Percentiles rank a stretch among this genome's conserved stretches.
These are phyloP conservation scores for Drosophila arawakana DNA, from an alignment of 1,140 invertebrate species.

Conservation along the genomic window DNA sequence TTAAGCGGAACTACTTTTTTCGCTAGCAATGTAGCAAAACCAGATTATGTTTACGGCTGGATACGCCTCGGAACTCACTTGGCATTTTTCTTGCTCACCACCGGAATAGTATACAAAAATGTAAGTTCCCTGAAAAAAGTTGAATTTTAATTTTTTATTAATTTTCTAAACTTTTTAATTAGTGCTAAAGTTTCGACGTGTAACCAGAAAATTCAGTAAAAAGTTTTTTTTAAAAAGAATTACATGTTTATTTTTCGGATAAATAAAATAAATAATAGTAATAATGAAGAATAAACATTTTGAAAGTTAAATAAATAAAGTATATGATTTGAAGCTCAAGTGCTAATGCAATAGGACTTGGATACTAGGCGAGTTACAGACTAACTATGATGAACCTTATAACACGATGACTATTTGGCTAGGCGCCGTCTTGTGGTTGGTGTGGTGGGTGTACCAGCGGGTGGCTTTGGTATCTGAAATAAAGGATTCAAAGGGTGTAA, in stretches of 20 bases:
- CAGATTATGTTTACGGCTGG: background rate
- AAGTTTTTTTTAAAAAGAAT: constrained; percentile 54
- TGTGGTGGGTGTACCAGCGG: constrained; percentile 74
- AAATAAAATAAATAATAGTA: constrained; percentile 32
- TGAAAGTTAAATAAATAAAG: constrained; percentile 48
- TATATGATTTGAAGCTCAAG: constrained; percentile 36
- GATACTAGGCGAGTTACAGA: constrained; percentile 29
- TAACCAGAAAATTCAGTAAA: background rate
- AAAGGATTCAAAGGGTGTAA: background rate
- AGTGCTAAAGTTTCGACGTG: background rate
- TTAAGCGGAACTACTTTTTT: constrained; percentile 38
- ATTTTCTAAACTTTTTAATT: background rate
- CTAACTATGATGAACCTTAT: constrained; percentile 62
- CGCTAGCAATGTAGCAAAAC: constrained; percentile 25
- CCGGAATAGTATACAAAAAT: constrained; percentile 29
- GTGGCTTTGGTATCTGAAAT: constrained; percentile 76
- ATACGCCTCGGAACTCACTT: constrained; percentile 2
- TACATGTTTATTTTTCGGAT: constrained; percentile 58
- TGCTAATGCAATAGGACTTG: constrained; percentile 24
- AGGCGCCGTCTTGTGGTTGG: constrained; percentile 74
- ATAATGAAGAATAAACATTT: constrained; percentile 39
- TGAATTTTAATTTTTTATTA: background rate
- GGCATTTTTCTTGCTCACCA: constrained; percentile 1
- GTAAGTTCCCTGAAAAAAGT: constrained; percentile 24
- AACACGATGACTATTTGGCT: constrained; percentile 67